A percentile compares a stretch with the other conserved stretches of the same genome.
phyloP scores from a whole-genome alignment of 2,797 vertebrate genomes.

The Rhyacichthys aspro region DNA sequence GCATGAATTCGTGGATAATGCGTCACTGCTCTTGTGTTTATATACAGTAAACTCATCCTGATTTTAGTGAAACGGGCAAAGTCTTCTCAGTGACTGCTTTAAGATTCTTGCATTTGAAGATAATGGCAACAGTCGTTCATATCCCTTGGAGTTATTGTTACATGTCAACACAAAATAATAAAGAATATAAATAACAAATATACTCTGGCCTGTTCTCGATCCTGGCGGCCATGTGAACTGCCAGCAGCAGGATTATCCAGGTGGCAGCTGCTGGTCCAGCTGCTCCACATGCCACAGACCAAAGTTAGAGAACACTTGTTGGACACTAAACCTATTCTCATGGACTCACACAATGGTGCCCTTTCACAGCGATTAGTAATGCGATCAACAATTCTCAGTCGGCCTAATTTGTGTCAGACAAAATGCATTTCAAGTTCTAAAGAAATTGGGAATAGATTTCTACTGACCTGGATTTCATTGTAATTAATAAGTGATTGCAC shows the following conservation, averaged over 20 bases:
- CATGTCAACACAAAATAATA: too few relatives aligned
- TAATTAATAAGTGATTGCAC: neutral
- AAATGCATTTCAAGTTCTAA: slow-evolving; percentile 26
- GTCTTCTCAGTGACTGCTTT: too few relatives aligned
- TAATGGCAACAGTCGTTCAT: too few relatives aligned
- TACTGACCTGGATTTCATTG: neutral
- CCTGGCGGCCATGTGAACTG: slow-evolving; percentile 36
- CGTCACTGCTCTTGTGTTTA: too few relatives aligned
- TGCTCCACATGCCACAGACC: slow-evolving; percentile 50
- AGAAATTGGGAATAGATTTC: slow-evolving; percentile 7
- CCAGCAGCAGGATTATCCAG: slow-evolving; percentile 44
- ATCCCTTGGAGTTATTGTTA: too few relatives aligned
- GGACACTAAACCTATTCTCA: slow-evolving; percentile 33
- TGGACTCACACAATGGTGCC: slow-evolving; percentile 46
- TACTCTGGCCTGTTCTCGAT: neutral
- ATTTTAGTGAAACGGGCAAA: too few relatives aligned
- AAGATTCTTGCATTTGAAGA: too few relatives aligned
- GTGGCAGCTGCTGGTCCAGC: slow-evolving; percentile 61
- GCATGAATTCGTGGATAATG: too few relatives aligned
- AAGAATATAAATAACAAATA: neutral
- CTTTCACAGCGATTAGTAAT: slow-evolving; percentile 48
- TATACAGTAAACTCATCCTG: too few relatives aligned
- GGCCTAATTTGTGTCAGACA: slow-evolving; percentile 25
- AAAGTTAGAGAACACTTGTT: slow-evolving; percentile 55
- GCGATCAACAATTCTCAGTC: slow-evolving; percentile 32